Base-by-base conservation (phyloP, 1,140 invertebrate genomes). In the Neodiprion lecontei region DNA sequence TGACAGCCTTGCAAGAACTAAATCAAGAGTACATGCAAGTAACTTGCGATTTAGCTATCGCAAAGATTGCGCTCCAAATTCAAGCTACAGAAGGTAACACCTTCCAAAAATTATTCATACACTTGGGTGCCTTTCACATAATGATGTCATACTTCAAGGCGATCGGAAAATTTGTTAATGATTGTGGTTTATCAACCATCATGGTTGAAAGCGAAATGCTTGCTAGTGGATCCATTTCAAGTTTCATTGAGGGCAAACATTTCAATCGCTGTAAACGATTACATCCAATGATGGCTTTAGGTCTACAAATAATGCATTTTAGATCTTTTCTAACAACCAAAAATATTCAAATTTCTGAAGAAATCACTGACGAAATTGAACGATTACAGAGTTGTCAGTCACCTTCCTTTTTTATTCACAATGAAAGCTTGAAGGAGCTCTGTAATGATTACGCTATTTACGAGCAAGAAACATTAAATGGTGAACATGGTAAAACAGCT, bases 141-240 rank as follows among this genome's bases (percentile, higher is more conserved):
- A 83, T 85, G 82, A 80, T 90, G 83, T 79, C 89, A n/a, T 90
- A 81, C 76, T 90, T 90, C 74, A 89, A 87, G 80, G 86, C 85
- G 0, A 48, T 90, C 28, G 89, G 88, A 23, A 88, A 88, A 81
- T 76, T 88, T 67, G 88, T 90, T 40, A 72, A 77, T 68, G 81
- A 86, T 61, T 87, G 85, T 82, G 89, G 87, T 12, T 78, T 89
- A 78, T 76, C 84, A 1, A 79, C 85, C 66, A 77, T 90, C 0
- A 81, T 89, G 79, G 81, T 86, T 48, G 79, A 90, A 28, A 81
- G 79, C 70, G 79, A 82, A 72, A 77, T 90, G 9, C 40, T 90
- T 9, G 88, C 88, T 67, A 79, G 17, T 74, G 88, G 88, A 9
- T 89, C 88, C 12, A 72, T 90, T 1, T 82, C 83, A 69, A 78